Conservation (phyloP, 2,113 vertebrate species). For the Mormyrus iriodes region DNA sequence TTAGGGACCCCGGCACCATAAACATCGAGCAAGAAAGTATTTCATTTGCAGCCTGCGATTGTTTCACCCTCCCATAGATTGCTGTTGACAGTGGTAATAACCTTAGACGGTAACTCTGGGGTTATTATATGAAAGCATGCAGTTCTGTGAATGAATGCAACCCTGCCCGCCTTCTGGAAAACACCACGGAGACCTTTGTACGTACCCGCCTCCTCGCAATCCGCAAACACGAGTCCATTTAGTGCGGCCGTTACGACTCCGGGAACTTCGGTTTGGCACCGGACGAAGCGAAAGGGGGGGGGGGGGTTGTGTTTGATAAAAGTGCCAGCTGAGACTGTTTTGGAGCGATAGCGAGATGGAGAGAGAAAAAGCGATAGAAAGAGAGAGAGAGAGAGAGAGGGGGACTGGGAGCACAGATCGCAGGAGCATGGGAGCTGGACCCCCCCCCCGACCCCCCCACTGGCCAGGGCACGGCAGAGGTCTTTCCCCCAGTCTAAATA, state of each 20-base stretch:
- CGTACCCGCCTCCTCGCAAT: slow-evolving; percentile 56
- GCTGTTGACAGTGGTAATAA: background rate
- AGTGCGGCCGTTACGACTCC: slow-evolving; percentile 39
- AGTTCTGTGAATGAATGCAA: background rate
- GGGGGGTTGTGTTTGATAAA: background rate
- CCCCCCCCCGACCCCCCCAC: background rate
- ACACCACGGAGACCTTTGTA: slow-evolving; percentile 14
- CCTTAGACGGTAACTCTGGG: background rate
- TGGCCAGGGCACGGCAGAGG: background rate
- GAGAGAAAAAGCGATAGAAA: background rate
- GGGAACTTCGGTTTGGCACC: slow-evolving; percentile 20
- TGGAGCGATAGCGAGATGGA: background rate
- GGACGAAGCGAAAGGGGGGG: background rate
- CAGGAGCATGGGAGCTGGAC: background rate
- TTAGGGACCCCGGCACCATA: background rate
- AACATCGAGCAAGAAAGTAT: background rate
- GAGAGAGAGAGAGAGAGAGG: background rate
- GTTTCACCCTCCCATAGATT: background rate
- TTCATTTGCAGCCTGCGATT: background rate
- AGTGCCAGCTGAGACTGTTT: background rate
- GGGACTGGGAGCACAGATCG: background rate
- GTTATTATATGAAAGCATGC: background rate
- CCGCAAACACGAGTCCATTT: slow-evolving; percentile 58
- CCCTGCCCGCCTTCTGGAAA: background rate
- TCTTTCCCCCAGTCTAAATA: slow-evolving; percentile 5